Percentiles rank a stretch among this genome's conserved stretches.
Conservation (phyloP, 2,888 invertebrate genomes). For the Drosophila bunnanda region DNA sequence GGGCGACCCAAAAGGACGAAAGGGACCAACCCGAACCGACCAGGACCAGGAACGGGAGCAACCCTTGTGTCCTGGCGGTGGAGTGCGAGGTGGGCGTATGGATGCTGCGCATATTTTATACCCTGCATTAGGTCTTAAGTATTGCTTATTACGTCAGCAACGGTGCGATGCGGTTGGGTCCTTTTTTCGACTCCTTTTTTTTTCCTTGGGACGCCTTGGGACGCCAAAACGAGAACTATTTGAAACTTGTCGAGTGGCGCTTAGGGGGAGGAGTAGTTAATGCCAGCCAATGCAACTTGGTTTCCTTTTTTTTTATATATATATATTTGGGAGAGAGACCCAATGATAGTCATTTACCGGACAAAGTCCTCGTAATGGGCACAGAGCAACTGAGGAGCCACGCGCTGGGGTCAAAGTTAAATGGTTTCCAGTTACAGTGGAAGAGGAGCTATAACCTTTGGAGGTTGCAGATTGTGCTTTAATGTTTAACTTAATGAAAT, state of each 20-base stretch:
- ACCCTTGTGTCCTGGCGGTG: slow-evolving; percentile 53
- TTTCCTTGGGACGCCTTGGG: slow-evolving; percentile 1
- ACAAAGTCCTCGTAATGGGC: not conserved
- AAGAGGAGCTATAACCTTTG: too few relatives aligned
- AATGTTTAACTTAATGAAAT: too few relatives aligned
- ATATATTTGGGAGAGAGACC: not conserved
- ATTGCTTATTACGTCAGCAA: slow-evolving; percentile 68
- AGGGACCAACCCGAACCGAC: slow-evolving; percentile 37
- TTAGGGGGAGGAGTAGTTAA: not conserved
- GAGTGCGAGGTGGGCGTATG: slow-evolving; percentile 7
- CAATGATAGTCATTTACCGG: slow-evolving; percentile 26
- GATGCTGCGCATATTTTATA: slow-evolving; percentile 76
- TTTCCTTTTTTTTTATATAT: not conserved
- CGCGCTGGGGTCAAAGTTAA: slow-evolving; percentile 5
- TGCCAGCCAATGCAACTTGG: slow-evolving; percentile 8
- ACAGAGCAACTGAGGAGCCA: not conserved
- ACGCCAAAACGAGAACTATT: slow-evolving; percentile 45
- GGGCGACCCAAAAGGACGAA: slow-evolving; percentile 38
- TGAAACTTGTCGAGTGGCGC: slow-evolving; percentile 13
- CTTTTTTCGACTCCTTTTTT: slow-evolving; percentile 45
- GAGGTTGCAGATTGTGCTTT: not conserved
- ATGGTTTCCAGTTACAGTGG: not conserved
- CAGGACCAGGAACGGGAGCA: slow-evolving; percentile 33
- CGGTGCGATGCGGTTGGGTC: slow-evolving; percentile 19
- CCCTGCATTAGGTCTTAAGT: slow-evolving; percentile 76